Evolutionary conservation across 2,888 invertebrate genomes (phyloP).

Genomic region (Perithous albicinctus): DNA sequence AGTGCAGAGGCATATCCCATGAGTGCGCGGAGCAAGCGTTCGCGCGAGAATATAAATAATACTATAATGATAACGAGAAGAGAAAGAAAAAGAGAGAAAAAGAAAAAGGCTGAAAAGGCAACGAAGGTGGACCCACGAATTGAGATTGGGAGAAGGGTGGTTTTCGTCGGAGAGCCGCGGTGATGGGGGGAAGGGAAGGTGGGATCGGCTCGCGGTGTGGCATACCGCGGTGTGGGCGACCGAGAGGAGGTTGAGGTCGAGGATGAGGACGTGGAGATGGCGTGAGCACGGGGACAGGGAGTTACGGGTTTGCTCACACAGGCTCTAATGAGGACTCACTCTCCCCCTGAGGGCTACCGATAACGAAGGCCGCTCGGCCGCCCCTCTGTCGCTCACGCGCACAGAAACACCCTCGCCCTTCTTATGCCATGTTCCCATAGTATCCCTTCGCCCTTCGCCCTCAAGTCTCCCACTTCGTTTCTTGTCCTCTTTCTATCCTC

Average conservation of each 20-base stretch:
- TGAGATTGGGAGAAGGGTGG: conserved; percentile 63
- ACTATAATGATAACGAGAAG: conserved; percentile 60
- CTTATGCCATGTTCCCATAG: conserved; percentile 52
- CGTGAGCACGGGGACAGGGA: conserved; percentile 37
- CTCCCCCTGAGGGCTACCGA: conserved; percentile 78
- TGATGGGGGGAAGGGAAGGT: conserved; percentile 56
- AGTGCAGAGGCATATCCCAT: conserved; percentile 41
- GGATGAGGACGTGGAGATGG: conserved; percentile 30
- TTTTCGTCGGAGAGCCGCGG: conserved; percentile 47
- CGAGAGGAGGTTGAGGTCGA: conserved; percentile 51
- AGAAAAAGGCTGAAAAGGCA: conserved; percentile 50
- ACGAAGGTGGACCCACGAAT: conserved; percentile 70
- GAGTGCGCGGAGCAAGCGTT: conserved; percentile 39
- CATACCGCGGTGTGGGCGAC: conserved; percentile 34
- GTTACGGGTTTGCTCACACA: conserved; percentile 74
- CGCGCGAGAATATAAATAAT: conserved; percentile 59
- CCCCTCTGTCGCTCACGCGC: conserved; percentile 61
- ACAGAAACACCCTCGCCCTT: conserved; percentile 55
- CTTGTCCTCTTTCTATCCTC: conserved; percentile 45
- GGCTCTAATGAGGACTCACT: conserved; percentile 79
- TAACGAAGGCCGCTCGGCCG: conserved; percentile 76
- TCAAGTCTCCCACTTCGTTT: conserved; percentile 19
- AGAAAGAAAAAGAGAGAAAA: conserved; percentile 6
- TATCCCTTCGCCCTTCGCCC: conserved; percentile 56
- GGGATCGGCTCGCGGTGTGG: conserved; percentile 51